Base-by-base conservation (phyloP, 2,888 invertebrate genomes). In the Phaedon cochleariae region DNA sequence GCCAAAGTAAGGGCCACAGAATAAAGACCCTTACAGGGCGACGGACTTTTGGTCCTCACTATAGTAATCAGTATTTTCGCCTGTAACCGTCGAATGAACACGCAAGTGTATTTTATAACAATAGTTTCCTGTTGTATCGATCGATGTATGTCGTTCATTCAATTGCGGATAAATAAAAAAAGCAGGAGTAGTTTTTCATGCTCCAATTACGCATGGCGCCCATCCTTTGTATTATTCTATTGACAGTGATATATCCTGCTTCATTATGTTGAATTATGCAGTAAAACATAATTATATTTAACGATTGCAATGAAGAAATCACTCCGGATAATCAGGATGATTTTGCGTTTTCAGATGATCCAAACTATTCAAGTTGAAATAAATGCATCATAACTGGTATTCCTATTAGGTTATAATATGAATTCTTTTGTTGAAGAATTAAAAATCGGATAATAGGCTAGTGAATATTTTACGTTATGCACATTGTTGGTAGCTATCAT, bases 181-280 rank as follows among this genome's bases (percentile, higher is more conserved):
- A 15, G 15, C 15, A 41, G 15, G 15, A 41, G 7, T n/a, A n/a
- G 41, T 41, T 41, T 41, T 67, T 64, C 48, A 65, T 65, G 65
- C 65, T 65, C 65, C 60, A 68, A 70, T 70, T 70, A 61, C 64
- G 59, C 37, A 67, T 64, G 66, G 64, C 67, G 59, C 72, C 70
- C 67, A 70, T 72, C 63, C 48, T 21, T 63, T 37, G 62, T 49
- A 68, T 70, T 72, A 70, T 72, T 61, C 57, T 18, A 58, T 52
- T 37, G 61, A 55, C 69, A 68, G 69, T 72, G 64, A 37, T 64
- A 57, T 55, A 67, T 69, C 71, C 71, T 72, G 71, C n/a, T 71
- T 66, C 41, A n/a, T 41, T 41, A 41, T 15, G 3, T 7, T 15
- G 41, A 15, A 41, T 41, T 41, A 41, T 41, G 10, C 12, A 12